Conservation (phyloP, 2,888 invertebrate genomes). For the Dynastes maya region DNA sequence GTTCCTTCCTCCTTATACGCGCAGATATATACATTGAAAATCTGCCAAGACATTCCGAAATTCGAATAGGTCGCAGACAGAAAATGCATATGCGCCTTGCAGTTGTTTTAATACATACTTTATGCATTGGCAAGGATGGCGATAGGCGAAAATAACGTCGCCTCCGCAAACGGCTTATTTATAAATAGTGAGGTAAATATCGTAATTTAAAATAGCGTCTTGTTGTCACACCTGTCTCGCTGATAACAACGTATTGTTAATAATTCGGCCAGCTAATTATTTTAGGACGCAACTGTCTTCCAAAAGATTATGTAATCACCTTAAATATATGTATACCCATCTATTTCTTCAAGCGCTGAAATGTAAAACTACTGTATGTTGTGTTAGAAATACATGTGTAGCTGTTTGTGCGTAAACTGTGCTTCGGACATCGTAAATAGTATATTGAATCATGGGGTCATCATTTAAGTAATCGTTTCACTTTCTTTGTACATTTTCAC, state of each 20-base stretch:
- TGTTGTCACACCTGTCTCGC: neutral
- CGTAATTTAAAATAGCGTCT: neutral
- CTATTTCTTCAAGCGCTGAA: neutral
- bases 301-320: neutral
- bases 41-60: slow-evolving; percentile 18
- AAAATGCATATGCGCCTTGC: neutral
- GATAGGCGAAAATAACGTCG: slow-evolving; percentile 5
- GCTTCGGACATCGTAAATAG: no score
- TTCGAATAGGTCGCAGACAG: neutral
- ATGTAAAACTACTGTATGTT: neutral
- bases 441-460: no score
- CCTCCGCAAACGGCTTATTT: slow-evolving; percentile 11
- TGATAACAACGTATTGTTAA: neutral
- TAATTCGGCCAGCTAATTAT: neutral
- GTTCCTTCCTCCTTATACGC: neutral
- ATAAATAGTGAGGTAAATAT: slow-evolving; percentile 24
- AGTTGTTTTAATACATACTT: slow-evolving; percentile 1
- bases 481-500: no score
- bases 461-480: no score
- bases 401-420: no score
- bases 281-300: neutral
- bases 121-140: slow-evolving; percentile 4
- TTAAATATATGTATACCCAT: no score
- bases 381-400: neutral
- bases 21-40: neutral